These are phyloP conservation scores for Plodia interpunctella DNA, from an alignment of 1,140 invertebrate genomes.

Conservation along the genomic window DNA sequence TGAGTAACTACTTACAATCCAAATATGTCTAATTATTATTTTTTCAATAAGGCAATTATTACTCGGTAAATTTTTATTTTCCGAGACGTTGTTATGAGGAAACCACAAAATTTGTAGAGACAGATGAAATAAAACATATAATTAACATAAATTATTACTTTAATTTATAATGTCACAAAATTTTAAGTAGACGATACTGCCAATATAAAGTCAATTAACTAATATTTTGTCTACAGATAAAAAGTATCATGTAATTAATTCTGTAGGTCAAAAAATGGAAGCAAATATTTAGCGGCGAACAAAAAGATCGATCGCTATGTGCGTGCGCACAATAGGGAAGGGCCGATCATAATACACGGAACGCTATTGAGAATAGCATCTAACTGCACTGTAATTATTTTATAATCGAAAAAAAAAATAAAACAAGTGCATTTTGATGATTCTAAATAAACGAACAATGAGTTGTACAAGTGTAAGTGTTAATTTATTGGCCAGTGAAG, in stretches of 20 bases:
- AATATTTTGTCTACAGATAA: too few species aligned
- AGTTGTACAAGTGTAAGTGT: background rate
- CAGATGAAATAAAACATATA: too few species aligned
- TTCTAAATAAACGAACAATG: background rate
- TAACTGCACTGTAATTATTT: background rate
- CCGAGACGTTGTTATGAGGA: too few species aligned
- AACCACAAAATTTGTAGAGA: too few species aligned
- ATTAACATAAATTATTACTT: too few species aligned
- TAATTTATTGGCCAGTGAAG: background rate
- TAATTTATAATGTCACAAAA: too few species aligned
- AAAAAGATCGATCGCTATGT: background rate
- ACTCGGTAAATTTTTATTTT: too few species aligned
- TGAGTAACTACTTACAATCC: slow-evolving; percentile 32
- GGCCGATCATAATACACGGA: slow-evolving; percentile 3
- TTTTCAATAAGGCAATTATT: too few species aligned
- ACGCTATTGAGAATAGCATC: background rate
- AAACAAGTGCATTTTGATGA: background rate
- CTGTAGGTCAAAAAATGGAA: background rate
- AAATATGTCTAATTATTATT: background rate
- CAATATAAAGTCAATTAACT: too few species aligned
- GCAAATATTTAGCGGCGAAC: background rate
- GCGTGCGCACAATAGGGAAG: slow-evolving; percentile 5
- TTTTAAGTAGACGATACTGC: too few species aligned
- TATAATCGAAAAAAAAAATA: background rate
- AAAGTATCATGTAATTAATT: background rate